Base-by-base conservation (phyloP, 37 sponge, comb jelly and placozoan species). In the Agelas oroides region DNA sequence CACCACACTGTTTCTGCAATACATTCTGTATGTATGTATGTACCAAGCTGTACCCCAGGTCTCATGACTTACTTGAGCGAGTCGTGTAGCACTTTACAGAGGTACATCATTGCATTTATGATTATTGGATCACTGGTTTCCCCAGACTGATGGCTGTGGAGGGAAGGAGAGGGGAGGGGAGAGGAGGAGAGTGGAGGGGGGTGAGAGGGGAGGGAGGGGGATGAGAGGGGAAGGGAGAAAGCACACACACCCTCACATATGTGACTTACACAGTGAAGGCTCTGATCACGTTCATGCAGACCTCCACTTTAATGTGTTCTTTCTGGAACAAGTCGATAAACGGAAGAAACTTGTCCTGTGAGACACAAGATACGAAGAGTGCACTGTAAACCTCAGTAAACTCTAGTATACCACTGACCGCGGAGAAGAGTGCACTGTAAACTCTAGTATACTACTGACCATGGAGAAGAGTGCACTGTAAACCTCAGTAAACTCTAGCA, bases 311-410 rank as follows among this genome's bases (percentile, higher is more conserved):
- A n/a, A 93, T 88, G n/a, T 41, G 32, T 39, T 98, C 99, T 80
- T 91, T 94, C 86, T 98, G 99, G 36, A 94, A 90, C 39, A 98
- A 55, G 81, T 98, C 99, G 19, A 98, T 64, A 84, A 96, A 98
- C 15, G 99, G 95, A 16, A 98, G 94, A 70, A 98, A 98, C 83
- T 94, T 92, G 73, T 97, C 95, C 91, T 94, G 59, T 39, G n/a
- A 34, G 53, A 71, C 0, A 40, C n/a, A n/a, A n/a, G n/a, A n/a
- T n/a, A n/a, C n/a, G n/a, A n/a, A n/a, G n/a, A n/a, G n/a, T n/a
- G n/a, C n/a, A n/a, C n/a, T n/a, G n/a, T n/a, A n/a, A n/a, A n/a
- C n/a, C n/a, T n/a, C n/a, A n/a, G n/a, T n/a, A n/a, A n/a, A n/a
- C n/a, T n/a, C n/a, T n/a, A n/a, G n/a, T n/a, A n/a, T n/a, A n/a